Evolutionary conservation across 2,113 vertebrate genomes (phyloP), one percentile per base, ranked within the genome.

Genomic region (Periophthalmus modestus): DNA sequence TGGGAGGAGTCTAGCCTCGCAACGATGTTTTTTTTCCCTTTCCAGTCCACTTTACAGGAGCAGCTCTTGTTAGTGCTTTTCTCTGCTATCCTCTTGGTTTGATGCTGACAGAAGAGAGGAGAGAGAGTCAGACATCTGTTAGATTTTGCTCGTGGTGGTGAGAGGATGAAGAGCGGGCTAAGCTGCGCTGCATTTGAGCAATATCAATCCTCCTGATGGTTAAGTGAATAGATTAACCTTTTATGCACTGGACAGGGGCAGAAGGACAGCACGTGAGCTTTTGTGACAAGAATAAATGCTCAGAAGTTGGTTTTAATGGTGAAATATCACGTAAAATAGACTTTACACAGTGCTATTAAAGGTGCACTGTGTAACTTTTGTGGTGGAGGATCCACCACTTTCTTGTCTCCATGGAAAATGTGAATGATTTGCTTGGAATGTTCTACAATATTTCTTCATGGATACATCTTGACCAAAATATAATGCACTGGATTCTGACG

Each of bases 111-210:
- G 88, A 86, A 52, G 55, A 57, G 55, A 59, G 84, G 87, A 88
- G 85, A 87, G 88, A 84, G 85, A 87, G 84, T 85, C 87, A 86
- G 80, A 69, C 82, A 87, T 86, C 83, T 88, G 83, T 1, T 80
- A 21, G 7, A 19, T 5, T 55, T 28, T 74, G 71, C 82, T 79
- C 68, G 72, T 77, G 71, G 52, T 68, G 19, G 34, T 46, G 10
- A 69, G 68, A 65, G 77, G 82, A 77, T 88, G 85, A 82, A 83
- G 84, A 79, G 62, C 73, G 75, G 82, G 72, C 83, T 91, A 88
- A 91, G 82, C 88, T 87, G 72, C 78, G 76, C 82, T 82, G 84
- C 84, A 83, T 87, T 88, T 85, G 68, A 63, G 82, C 70, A 36
- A 80, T 84, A 88, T 84, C 85, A 85, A 79, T 72, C 76, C 66